A percentile compares a stretch with the other conserved stretches of the same genome.
Conservation (phyloP, 2,888 invertebrate genomes). For the Carterocephalus palaemon region DNA sequence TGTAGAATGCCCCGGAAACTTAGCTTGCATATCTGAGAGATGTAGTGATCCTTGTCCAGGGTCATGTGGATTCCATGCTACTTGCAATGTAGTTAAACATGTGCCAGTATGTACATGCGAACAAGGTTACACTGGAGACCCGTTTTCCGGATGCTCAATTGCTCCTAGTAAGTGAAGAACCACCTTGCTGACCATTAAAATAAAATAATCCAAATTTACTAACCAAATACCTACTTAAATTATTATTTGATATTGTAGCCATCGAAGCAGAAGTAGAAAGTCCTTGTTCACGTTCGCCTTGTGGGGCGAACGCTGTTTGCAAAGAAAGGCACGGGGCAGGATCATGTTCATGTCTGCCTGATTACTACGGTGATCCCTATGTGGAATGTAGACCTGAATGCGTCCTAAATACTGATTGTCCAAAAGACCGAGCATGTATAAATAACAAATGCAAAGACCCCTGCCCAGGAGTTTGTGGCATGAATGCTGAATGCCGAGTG, state of each 20-base stretch:
- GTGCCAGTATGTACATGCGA: conserved; percentile 86
- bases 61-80: conserved; percentile 85
- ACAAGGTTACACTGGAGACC: conserved; percentile 86
- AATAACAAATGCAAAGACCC: conserved; percentile 92
- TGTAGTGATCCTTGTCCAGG: conserved; percentile 87
- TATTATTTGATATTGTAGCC: conserved; percentile 53
- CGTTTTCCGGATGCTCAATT: conserved; percentile 85
- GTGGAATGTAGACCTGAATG: conserved; percentile 92
- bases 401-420: conserved; percentile 91
- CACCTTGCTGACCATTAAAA: conserved; percentile 7
- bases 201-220: conserved; percentile 21
- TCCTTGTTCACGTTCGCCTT: conserved; percentile 91
- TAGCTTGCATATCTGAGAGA: conserved; percentile 84
- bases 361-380: conserved; percentile 92
- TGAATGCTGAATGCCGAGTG: conserved; percentile 90
- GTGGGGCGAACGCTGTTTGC: conserved; percentile 92
- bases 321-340: conserved; percentile 89
- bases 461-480: conserved; percentile 89
- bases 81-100: conserved; percentile 85
- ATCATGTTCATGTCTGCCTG: conserved; percentile 88
- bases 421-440: conserved; percentile 85
- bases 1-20: conserved; percentile 85
- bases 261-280: conserved; percentile 72
- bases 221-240: background rate
- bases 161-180: conserved; percentile 76